Evolutionary conservation across 2,797 vertebrate species (phyloP).

Genomic region (Champsocephalus esox): DNA sequence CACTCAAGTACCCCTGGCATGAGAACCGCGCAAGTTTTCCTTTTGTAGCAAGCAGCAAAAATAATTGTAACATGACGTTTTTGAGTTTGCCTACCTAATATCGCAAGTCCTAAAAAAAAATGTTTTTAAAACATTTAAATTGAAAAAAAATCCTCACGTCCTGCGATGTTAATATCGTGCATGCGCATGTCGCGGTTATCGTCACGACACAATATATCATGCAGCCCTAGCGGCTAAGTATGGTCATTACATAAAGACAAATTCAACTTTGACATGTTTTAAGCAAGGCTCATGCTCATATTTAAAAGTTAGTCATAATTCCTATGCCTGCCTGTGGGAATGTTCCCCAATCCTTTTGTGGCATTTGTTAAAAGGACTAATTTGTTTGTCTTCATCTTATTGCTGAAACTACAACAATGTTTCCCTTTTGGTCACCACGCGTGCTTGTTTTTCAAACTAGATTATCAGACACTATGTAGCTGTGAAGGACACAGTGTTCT

Average conservation of each 20-base stretch:
- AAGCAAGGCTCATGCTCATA: not conserved
- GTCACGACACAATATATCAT: too few relatives aligned
- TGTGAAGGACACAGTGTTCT: conserved; percentile 38
- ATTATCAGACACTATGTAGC: not conserved
- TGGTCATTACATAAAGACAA: not conserved
- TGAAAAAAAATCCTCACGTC: too few relatives aligned
- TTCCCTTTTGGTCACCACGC: not conserved
- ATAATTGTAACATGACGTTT: too few relatives aligned
- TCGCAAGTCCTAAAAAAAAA: too few relatives aligned
- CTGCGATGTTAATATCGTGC: too few relatives aligned
- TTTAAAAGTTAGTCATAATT: not conserved
- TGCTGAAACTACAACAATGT: not conserved
- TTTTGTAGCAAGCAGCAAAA: too few relatives aligned
- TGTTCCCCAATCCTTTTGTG: not conserved
- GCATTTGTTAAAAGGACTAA: not conserved
- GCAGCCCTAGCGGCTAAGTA: not conserved
- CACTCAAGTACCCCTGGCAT: too few relatives aligned
- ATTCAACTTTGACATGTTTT: not conserved
- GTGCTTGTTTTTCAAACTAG: not conserved
- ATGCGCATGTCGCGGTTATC: too few relatives aligned
- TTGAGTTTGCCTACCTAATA: too few relatives aligned
- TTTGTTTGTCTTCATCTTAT: not conserved
- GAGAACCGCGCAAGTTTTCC: too few relatives aligned
- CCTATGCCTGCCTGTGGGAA: not conserved
- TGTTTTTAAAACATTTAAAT: too few relatives aligned